Base-by-base conservation (phyloP, 2,888 invertebrate genomes). In the Troides oblongomaculatus region DNA sequence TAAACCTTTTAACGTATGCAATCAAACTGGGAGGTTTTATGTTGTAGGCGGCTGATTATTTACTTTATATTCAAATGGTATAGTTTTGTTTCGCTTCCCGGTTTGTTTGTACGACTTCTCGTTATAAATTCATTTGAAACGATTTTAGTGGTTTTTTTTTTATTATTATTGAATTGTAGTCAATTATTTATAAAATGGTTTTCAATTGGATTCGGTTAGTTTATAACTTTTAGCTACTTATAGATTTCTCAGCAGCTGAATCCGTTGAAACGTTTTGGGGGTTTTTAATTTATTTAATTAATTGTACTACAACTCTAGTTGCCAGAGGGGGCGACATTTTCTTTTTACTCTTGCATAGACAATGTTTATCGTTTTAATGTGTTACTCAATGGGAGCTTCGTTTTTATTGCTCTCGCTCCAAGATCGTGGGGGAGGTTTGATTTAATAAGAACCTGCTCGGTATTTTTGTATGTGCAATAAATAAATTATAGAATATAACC, bases 391-490 rank as follows among this genome's bases (percentile, higher is more conserved):
- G 62, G 65, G 70, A 68, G 57, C 23, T 6, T 46, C 25, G 23
- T 64, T 74, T 25, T 73, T 60, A 76, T 77, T 77, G 77, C 79
- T 79, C 79, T 79, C 75, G 77, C 61, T 70, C 14, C 74, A 73
- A 78, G 78, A 78, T 78, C 76, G 73, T 21, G 10, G 73, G 74
- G 73, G 71, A 69, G 71, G 71, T 60, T 39, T 39, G 50, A 61
- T 73, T 66, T 63, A 62, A 75, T 72, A 73, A 76, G 75, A 76
- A 79, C 78, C 80, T 77, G 79, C 87, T 87, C 81, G 84, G 84
- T 88, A 88, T 89, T 90, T 90, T 90, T 88, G 78, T 90, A 90
- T 88, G 90, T 90, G 91, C 91, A 91, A 90, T 91, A 91, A 88
- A 87, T 87, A 87, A 87, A 82, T 84, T 85, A 88, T 87, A 83